These are phyloP conservation scores for Xylocampa areola DNA, from an alignment of 2,888 invertebrate species.

Conservation along the genomic window DNA sequence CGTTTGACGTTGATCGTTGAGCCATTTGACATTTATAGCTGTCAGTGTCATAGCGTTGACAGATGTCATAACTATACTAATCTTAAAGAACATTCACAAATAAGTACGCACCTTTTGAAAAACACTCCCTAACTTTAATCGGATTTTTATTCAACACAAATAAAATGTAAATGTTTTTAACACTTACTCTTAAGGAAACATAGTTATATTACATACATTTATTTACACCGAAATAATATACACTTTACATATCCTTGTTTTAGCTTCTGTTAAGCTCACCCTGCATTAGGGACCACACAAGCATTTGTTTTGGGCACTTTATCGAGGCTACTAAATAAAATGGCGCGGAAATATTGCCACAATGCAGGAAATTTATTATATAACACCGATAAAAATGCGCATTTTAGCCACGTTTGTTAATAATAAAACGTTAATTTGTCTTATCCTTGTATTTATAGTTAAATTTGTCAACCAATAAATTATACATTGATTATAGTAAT, in stretches of 20 bases:
- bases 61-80: constrained; percentile 9
- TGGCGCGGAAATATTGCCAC: constrained; percentile 8
- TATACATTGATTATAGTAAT: constrained; percentile 7
- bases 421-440: constrained; percentile 20
- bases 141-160: constrained; percentile 71
- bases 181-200: constrained; percentile 77
- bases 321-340: constrained; percentile 25
- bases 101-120: constrained; percentile 48
- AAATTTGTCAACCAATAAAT: constrained; percentile 11
- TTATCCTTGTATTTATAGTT: constrained; percentile 7
- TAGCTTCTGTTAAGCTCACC: constrained; percentile 40
- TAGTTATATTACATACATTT: constrained; percentile 69
- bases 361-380: constrained; percentile 8
- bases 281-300: constrained; percentile 37
- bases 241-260: constrained; percentile 39
- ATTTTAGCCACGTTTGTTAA: constrained; percentile 19
- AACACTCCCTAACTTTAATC: constrained; percentile 39
- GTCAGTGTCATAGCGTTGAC: constrained; percentile 23
- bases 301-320: constrained; percentile 31
- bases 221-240: constrained; percentile 72
- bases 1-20: constrained; percentile 1
- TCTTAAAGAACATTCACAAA: background rate
- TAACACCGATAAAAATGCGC: constrained; percentile 34
- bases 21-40: constrained; percentile 16
- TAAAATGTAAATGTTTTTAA: constrained; percentile 82